Conservation (phyloP, 2,797 vertebrate genomes). For the Megalops cyprinoides region DNA sequence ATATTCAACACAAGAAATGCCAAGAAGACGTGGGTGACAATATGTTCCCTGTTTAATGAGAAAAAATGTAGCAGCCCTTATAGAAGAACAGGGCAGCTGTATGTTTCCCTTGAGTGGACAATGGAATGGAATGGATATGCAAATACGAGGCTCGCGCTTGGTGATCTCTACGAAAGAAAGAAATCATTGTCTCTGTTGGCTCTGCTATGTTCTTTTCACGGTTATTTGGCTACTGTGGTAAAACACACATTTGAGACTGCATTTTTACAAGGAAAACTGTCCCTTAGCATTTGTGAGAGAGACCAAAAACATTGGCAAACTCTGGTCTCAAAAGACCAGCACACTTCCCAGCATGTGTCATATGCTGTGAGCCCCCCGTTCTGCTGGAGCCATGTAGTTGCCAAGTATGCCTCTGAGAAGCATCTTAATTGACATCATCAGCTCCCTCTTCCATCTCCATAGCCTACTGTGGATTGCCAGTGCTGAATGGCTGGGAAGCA, state of each 20-base stretch:
- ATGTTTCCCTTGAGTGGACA: not conserved
- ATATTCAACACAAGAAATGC: not conserved
- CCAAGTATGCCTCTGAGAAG: not conserved
- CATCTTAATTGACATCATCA: not conserved
- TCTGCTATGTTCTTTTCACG: not conserved
- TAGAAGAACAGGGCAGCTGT: not conserved
- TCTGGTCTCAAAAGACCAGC: not conserved
- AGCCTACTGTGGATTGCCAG: not conserved
- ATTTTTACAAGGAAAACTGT: not conserved
- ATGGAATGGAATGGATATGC: not conserved
- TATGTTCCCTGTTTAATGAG: not conserved
- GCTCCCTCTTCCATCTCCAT: not conserved
- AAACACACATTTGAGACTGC: not conserved
- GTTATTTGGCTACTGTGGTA: not conserved
- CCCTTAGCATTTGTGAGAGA: not conserved
- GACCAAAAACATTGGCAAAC: no score
- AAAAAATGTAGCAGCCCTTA: not conserved
- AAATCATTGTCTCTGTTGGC: not conserved
- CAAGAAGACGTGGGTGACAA: not conserved
- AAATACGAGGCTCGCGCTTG: not conserved
- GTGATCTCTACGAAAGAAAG: not conserved
- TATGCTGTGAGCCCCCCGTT: not conserved
- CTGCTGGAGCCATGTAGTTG: not conserved
- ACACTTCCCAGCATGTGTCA: not conserved
- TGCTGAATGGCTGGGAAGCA: not conserved